Conservation (phyloP, 1,140 invertebrate genomes). For the Vanessa atalanta region DNA sequence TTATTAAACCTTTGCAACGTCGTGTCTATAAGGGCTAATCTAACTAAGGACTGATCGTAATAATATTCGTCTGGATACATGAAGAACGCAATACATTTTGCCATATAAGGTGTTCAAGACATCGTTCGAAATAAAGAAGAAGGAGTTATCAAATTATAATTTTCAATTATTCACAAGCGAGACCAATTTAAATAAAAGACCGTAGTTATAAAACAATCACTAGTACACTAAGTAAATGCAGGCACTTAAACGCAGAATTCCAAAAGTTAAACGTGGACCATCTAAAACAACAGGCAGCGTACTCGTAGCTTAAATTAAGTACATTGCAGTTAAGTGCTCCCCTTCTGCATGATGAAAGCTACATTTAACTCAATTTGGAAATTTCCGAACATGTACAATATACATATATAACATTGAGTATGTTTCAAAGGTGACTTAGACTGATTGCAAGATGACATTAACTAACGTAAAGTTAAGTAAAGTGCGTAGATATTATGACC, state of each 20-base stretch:
- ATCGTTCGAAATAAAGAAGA: no score
- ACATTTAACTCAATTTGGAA: slow-evolving; percentile 18
- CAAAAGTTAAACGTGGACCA: slow-evolving; percentile 22
- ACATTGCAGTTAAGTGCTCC: slow-evolving; percentile 12
- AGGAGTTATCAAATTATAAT: no score
- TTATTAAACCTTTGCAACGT: no score
- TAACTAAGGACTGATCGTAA: no score
- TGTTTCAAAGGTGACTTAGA: slow-evolving; percentile 1
- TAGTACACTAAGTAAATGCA: slow-evolving; percentile 2
- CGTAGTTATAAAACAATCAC: slow-evolving; percentile 8
- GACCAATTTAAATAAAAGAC: background rate
- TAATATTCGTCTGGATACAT: no score
- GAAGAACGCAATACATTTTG: no score
- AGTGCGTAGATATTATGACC: no score
- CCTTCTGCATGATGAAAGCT: slow-evolving; percentile 19
- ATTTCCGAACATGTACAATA: slow-evolving; percentile 12
- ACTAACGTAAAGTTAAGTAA: no score
- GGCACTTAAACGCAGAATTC: slow-evolving; percentile 10
- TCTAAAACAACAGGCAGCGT: slow-evolving; percentile 28
- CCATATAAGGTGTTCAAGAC: no score
- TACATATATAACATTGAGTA: background rate
- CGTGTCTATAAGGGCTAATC: no score
- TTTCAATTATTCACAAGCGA: background rate
- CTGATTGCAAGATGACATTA: background rate
- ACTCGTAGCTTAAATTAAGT: slow-evolving; percentile 20